phyloP scores from a whole-genome alignment of 2,113 vertebrate species.

The Anseranas semipalmata region DNA sequence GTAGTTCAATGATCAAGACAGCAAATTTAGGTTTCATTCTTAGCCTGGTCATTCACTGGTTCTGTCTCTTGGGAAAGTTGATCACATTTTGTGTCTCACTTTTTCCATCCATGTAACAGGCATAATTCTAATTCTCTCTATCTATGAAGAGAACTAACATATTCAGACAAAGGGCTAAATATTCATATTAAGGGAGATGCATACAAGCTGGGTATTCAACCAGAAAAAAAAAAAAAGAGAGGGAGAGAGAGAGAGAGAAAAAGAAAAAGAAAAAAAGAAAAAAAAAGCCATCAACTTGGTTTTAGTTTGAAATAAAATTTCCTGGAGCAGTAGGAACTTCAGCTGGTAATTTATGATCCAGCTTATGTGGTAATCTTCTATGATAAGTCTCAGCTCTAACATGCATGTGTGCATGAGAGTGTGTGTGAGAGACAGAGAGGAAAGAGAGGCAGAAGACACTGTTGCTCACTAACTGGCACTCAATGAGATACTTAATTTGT shows the following conservation, averaged over 20 bases:
- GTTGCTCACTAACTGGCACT: constrained; percentile 60
- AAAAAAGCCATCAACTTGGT: not conserved
- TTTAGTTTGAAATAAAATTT: not conserved
- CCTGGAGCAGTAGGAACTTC: not conserved
- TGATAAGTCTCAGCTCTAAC: not conserved
- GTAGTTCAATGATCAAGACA: constrained; percentile 13
- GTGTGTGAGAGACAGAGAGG: not conserved
- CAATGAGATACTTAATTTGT: constrained; percentile 82
- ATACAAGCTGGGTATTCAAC: not conserved
- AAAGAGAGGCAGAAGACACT: not conserved
- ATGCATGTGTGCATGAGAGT: not conserved
- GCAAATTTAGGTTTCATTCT: constrained; percentile 23
- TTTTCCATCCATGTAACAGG: not conserved
- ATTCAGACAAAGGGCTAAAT: not conserved
- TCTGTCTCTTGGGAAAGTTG: not conserved
- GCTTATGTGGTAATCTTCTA: not conserved
- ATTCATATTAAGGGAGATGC: not conserved
- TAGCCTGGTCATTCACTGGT: not conserved
- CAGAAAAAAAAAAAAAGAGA: too few species aligned
- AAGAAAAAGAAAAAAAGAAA: too few species aligned
- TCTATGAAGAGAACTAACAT: not conserved
- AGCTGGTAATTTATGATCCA: not conserved
- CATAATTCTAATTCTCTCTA: not conserved
- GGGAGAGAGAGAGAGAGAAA: too few species aligned
- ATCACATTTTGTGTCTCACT: not conserved